Evolutionary conservation across 2,888 invertebrate genomes (phyloP).

Genomic region (Tenthredo amoena): DNA sequence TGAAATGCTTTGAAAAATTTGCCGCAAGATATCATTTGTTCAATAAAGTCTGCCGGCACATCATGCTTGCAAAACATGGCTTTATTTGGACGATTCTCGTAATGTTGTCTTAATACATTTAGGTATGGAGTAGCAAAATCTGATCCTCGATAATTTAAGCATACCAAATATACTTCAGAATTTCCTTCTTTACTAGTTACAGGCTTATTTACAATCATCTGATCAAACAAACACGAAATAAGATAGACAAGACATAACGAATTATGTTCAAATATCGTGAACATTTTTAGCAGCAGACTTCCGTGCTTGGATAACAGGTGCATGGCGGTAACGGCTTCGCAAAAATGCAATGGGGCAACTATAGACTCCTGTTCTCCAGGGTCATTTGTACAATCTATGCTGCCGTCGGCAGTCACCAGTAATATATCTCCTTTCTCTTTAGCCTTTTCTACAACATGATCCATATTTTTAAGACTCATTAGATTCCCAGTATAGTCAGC

Average conservation of each 20-base stretch:
- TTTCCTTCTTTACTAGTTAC: constrained; percentile 96
- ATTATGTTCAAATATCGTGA: constrained; percentile 93
- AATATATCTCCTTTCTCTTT: constrained; percentile 80
- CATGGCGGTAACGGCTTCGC: constrained; percentile 90
- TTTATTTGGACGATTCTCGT: constrained; percentile 75
- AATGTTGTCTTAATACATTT: constrained; percentile 78
- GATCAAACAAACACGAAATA: constrained; percentile 86
- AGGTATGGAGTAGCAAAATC: constrained; percentile 77
- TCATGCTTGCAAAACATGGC: constrained; percentile 82
- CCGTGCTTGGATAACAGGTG: constrained; percentile 86
- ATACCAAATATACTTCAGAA: constrained; percentile 94
- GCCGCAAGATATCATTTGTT: constrained; percentile 84
- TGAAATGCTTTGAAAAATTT: constrained; percentile 85
- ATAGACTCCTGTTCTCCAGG: constrained; percentile 93
- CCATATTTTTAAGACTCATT: constrained; percentile 85
- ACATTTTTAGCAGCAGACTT: constrained; percentile 91
- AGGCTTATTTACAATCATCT: constrained; percentile 91
- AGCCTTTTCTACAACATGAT: constrained; percentile 81
- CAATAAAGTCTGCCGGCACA: constrained; percentile 83
- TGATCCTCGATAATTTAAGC: constrained; percentile 82
- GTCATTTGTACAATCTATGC: constrained; percentile 91
- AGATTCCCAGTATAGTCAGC: constrained; percentile 92
- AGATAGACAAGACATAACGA: constrained; percentile 90
- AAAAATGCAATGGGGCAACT: constrained; percentile 89
- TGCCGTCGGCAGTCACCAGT: constrained; percentile 95